These are phyloP conservation scores for Mesocricetus auratus DNA, from an alignment of 2,113 vertebrate genomes.

Conservation along the genomic window DNA sequence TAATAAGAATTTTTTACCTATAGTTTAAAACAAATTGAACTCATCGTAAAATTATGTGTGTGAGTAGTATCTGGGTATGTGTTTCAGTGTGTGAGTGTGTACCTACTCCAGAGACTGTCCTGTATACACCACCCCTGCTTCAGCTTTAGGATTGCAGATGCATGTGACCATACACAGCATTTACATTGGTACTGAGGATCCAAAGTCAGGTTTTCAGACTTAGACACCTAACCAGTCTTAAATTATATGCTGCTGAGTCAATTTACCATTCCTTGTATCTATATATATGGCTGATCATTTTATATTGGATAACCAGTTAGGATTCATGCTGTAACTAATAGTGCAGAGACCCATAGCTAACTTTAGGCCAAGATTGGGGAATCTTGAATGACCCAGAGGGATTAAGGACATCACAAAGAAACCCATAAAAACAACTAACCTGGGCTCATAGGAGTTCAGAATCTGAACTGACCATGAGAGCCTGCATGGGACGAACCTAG, in stretches of 20 bases:
- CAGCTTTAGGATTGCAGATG: neutral
- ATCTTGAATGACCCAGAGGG: neutral
- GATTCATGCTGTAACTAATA: neutral
- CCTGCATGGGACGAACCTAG: neutral
- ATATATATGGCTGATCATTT: neutral
- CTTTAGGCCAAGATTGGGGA: neutral
- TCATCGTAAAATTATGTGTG: neutral
- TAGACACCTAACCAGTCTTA: too few relatives aligned
- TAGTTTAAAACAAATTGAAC: neutral
- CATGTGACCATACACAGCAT: neutral
- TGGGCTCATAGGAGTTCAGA: neutral
- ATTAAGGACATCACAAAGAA: neutral
- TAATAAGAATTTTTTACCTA: neutral
- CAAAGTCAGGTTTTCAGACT: neutral
- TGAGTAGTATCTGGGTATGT: neutral
- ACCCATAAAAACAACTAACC: neutral
- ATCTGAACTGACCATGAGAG: neutral
- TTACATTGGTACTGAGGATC: neutral
- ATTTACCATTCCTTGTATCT: neutral
- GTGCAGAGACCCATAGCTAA: neutral
- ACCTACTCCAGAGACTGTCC: neutral
- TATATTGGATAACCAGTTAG: neutral
- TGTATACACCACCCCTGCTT: neutral
- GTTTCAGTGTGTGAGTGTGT: neutral
- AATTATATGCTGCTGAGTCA: neutral